Conservation (phyloP, 2,888 invertebrate genomes). For the Cataglyphis rosenhaueri region DNA sequence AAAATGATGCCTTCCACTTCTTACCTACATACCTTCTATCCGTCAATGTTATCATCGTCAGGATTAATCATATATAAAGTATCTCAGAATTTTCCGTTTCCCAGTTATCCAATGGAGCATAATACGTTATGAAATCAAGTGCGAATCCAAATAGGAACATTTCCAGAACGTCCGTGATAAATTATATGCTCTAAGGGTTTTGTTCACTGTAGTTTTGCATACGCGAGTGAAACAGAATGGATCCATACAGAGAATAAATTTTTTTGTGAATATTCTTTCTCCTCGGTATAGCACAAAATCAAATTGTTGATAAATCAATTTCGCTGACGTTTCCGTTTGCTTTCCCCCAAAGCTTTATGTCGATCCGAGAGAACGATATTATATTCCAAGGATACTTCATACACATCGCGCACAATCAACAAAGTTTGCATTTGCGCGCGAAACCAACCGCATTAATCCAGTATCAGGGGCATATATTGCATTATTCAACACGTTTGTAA, state of each 20-base stretch:
- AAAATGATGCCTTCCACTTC: slow-evolving; percentile 29
- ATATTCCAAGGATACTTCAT: slow-evolving; percentile 37
- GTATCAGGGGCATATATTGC: slow-evolving; percentile 71
- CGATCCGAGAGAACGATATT: slow-evolving; percentile 11
- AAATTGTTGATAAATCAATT: not conserved
- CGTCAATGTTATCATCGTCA: slow-evolving; percentile 58
- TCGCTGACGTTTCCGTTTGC: not conserved
- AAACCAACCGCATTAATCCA: slow-evolving; percentile 68
- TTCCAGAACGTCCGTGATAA: not conserved
- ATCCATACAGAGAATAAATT: not conserved
- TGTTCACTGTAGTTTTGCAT: not conserved
- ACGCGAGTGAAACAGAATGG: not conserved
- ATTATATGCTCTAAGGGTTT: not conserved
- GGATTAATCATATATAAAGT: not conserved
- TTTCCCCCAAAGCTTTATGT: not conserved
- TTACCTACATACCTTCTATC: slow-evolving; percentile 17
- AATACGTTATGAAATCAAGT: not conserved
- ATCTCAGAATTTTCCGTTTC: not conserved
- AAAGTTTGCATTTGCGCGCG: slow-evolving; percentile 56
- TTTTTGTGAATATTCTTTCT: not conserved
- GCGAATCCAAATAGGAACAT: not conserved
- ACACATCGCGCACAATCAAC: slow-evolving; percentile 13
- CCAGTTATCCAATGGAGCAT: not conserved
- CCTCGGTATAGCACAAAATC: not conserved
- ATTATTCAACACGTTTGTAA: slow-evolving; percentile 81